Evolutionary conservation across 2,888 invertebrate species (phyloP).

Genomic region (Nomada goodeniana): DNA sequence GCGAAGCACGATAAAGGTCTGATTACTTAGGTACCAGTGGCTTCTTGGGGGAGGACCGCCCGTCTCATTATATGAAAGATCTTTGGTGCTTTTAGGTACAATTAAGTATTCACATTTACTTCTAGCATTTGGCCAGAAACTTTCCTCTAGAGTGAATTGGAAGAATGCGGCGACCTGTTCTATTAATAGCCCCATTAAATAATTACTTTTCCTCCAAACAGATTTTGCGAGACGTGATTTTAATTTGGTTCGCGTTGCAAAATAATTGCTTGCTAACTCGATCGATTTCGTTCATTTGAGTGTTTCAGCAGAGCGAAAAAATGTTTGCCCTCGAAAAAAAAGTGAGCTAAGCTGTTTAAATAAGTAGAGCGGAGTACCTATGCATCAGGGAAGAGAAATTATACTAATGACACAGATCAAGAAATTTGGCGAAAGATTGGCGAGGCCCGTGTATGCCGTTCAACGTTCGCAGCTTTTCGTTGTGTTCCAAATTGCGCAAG

Average conservation of each 20-base stretch:
- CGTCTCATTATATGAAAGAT: background rate
- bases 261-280: background rate
- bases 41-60: too few relatives aligned
- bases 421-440: conserved; percentile 62
- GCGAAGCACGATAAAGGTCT: conserved; percentile 14
- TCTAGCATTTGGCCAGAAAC: background rate
- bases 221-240: too few relatives aligned
- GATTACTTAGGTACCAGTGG: background rate
- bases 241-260: background rate
- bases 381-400: conserved; percentile 14
- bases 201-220: too few relatives aligned
- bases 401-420: conserved; percentile 32
- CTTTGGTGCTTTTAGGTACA: background rate
- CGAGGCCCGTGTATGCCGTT: conserved; percentile 20
- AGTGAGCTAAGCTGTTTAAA: too few relatives aligned
- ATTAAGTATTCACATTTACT: background rate
- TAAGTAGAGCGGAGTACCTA: too few relatives aligned
- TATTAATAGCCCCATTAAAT: too few relatives aligned
- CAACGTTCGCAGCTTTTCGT: conserved; percentile 43
- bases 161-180: too few relatives aligned
- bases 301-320: too few relatives aligned
- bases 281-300: too few relatives aligned
- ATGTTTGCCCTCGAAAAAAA: too few relatives aligned
- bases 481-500: conserved; percentile 58
- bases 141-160: background rate